Base-by-base conservation (phyloP, 1,140 invertebrate species). In the Aphaenogaster ashmeadi region DNA sequence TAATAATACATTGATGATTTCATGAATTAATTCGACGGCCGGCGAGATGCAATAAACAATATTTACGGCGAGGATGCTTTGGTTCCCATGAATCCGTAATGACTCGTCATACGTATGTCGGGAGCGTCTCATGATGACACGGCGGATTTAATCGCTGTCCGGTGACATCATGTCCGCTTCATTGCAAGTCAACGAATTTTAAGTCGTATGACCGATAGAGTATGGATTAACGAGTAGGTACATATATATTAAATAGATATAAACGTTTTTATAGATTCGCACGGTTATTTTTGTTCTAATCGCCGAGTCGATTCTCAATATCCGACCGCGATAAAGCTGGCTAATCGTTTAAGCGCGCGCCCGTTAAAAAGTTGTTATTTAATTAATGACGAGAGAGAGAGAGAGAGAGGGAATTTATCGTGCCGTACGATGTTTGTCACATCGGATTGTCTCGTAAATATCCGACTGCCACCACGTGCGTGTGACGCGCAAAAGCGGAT, bases 61-160 rank as follows among this genome's bases (percentile, higher is more conserved):
- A 86, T 62, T 38, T 67, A 77, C 18, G 27, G 2, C 52, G 21
- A 38, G 36, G 18, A 36, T 36, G 21, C 18, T 44, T 81, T 33
- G 74, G 33, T 78, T 54, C 41, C 36, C 69, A 21, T 62, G 67
- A 79, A 87, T 66, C 33, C 33, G 8, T 60, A 41, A 87, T 52
- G 83, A 64, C 44, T 60, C 79, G 44, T 79, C 56, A 56, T 50
- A 71, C 54, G 69, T 52, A 50, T 58, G 58, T 79, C 56, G 47
- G 21, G 58, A 69, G 11, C 74, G 86, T 75, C 75, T 90, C 69
- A 38, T 52, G 77, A 78, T 86, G 89, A 88, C 89, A 90, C 41
- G 71, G 41, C 89, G 60, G 79, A 88, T 90, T 86, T 83, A 88
- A 91, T 90, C 41, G 75, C n/a, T 36, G 33, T 74, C 54, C 74